Conservation (phyloP, 2,113 vertebrate genomes). For the Anguilla rostrata region DNA sequence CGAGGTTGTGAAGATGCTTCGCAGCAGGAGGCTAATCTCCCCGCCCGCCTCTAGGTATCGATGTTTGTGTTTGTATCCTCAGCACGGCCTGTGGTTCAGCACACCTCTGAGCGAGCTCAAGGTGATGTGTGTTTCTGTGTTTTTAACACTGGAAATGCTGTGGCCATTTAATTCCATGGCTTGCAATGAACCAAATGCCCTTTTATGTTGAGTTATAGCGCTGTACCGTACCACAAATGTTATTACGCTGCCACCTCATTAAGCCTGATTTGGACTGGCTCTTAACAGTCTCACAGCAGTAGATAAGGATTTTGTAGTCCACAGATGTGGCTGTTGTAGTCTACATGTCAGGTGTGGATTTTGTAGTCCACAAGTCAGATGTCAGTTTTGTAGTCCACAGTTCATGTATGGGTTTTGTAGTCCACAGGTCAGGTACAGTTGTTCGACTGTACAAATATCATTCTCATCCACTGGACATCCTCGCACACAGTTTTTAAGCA, state of each 20-base stretch:
- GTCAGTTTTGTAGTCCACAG: too few species aligned
- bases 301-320: neutral
- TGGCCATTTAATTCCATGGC: neutral
- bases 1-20: neutral
- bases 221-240: neutral
- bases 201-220: neutral
- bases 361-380: too few species aligned
- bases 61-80: neutral
- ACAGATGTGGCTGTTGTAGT: neutral
- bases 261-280: slow-evolving; percentile 11
- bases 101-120: neutral
- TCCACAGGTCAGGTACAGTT: neutral
- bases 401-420: too few species aligned
- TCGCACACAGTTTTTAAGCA: neutral
- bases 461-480: neutral
- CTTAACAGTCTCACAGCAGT: neutral
- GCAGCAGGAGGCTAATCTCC: neutral
- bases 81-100: neutral
- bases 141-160: neutral
- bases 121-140: neutral
- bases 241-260: neutral
- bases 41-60: neutral
- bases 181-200: neutral
- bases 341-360: neutral
- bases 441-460: neutral